Percentiles rank a stretch among this genome's conserved stretches.
Evolutionary conservation across 1,140 invertebrate species (phyloP).

Genomic region (Schlechtendalia chinensis): DNA sequence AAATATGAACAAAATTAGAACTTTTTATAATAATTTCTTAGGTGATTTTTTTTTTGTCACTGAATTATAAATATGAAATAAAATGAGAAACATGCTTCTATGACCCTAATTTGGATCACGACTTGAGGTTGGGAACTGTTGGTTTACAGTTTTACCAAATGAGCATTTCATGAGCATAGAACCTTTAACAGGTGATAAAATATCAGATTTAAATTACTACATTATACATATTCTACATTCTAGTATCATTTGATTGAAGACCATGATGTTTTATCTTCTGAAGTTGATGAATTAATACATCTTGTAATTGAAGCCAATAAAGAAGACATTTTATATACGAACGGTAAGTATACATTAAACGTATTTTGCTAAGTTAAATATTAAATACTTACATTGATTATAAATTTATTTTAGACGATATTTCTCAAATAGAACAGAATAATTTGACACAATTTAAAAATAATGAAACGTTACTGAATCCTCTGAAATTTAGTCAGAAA

Average conservation of each 20-base stretch:
- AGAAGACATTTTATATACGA: background rate
- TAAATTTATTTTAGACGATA: background rate
- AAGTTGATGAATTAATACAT: slow-evolving; percentile 35
- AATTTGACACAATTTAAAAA: slow-evolving; percentile 2
- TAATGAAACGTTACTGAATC: slow-evolving; percentile 2
- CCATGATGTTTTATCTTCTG: slow-evolving; percentile 8
- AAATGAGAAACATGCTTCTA: too few relatives aligned
- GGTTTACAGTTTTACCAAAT: too few relatives aligned
- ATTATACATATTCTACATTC: background rate
- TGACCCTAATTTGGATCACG: too few relatives aligned
- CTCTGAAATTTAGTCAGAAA: background rate
- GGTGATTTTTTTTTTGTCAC: too few relatives aligned
- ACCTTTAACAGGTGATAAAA: too few relatives aligned
- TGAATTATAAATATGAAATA: too few relatives aligned
- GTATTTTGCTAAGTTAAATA: background rate
- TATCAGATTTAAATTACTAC: too few relatives aligned
- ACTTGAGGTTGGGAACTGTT: too few relatives aligned
- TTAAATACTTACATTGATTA: background rate
- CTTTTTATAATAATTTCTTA: too few relatives aligned
- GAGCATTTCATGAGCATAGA: too few relatives aligned
- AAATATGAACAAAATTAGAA: too few relatives aligned
- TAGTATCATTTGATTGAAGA: slow-evolving; percentile 43
- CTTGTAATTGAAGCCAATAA: slow-evolving; percentile 40
- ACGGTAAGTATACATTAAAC: background rate
- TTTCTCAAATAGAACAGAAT: background rate